Conservation (phyloP, 2,888 invertebrate species). For the Galeopsomyia nigrocyanea region DNA sequence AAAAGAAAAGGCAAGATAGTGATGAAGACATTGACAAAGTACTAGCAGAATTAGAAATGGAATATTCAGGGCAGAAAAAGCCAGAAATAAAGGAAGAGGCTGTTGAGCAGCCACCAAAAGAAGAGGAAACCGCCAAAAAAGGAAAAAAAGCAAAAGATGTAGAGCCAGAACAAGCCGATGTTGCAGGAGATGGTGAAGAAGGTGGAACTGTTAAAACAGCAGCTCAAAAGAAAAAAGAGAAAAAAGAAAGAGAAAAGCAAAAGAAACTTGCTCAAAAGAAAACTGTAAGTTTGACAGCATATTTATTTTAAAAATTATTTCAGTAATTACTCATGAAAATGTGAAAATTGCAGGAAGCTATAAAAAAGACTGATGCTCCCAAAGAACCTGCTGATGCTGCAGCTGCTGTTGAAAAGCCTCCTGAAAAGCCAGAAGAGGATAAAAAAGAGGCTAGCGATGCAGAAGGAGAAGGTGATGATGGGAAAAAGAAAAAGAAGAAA, state of each 20-base stretch:
- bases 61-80: slow-evolving; percentile 79
- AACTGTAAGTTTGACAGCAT: slow-evolving; percentile 57
- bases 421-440: slow-evolving; percentile 50
- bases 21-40: slow-evolving; percentile 84
- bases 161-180: slow-evolving; percentile 66
- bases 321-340: slow-evolving; percentile 6
- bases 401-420: slow-evolving; percentile 41
- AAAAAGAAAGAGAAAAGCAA: slow-evolving; percentile 84
- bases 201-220: slow-evolving; percentile 80
- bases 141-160: slow-evolving; percentile 50
- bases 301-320: slow-evolving; percentile 19
- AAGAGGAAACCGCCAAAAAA: slow-evolving; percentile 51
- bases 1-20: slow-evolving; percentile 82
- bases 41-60: slow-evolving; percentile 85
- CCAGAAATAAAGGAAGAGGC: slow-evolving; percentile 63
- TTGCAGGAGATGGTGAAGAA: slow-evolving; percentile 69
- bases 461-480: slow-evolving; percentile 68
- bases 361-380: slow-evolving; percentile 55
- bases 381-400: slow-evolving; percentile 42
- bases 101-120: slow-evolving; percentile 42
- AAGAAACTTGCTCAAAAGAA: slow-evolving; percentile 81
- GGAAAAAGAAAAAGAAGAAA: slow-evolving; percentile 70
- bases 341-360: slow-evolving; percentile 55
- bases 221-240: slow-evolving; percentile 91
- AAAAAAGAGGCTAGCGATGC: slow-evolving; percentile 55